Percentiles rank a stretch among this genome's conserved stretches.
Conservation (phyloP, 2,888 invertebrate genomes). For the Hedychridium roseum region DNA sequence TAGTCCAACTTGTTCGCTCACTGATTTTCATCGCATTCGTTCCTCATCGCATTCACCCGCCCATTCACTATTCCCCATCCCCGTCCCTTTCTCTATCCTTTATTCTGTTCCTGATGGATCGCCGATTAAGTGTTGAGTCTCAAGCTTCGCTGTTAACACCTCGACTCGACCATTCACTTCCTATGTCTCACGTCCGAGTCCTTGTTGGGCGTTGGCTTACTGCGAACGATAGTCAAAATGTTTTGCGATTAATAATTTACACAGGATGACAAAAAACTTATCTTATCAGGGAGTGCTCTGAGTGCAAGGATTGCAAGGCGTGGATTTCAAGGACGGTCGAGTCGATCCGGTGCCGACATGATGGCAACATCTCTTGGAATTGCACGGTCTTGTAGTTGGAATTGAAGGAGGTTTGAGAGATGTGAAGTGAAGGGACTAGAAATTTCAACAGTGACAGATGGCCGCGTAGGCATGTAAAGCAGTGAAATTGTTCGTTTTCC, state of each 20-base stretch:
- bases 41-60: slow-evolving; percentile 31
- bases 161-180: slow-evolving; percentile 47
- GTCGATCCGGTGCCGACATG: slow-evolving; percentile 16
- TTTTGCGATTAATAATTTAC: too few species aligned
- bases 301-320: too few species aligned
- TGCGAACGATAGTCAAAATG: slow-evolving; percentile 19
- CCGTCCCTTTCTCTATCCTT: too few species aligned
- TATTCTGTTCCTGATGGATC: too few species aligned
- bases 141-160: slow-evolving; percentile 29
- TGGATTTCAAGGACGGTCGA: slow-evolving; percentile 8
- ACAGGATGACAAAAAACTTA: not conserved
- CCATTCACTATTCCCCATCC: slow-evolving; percentile 16
- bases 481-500: not conserved
- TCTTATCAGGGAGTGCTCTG: too few species aligned
- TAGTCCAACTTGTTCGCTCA: too few species aligned
- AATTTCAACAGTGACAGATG: slow-evolving; percentile 42
- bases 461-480: slow-evolving; percentile 24
- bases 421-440: slow-evolving; percentile 36
- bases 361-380: slow-evolving; percentile 14
- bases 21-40: too few species aligned
- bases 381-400: slow-evolving; percentile 8
- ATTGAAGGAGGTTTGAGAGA: slow-evolving; percentile 18
- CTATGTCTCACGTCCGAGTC: slow-evolving; percentile 61
- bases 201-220: slow-evolving; percentile 61
- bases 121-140: too few species aligned